These are phyloP conservation scores for Palaemon carinicauda DNA, from an alignment of 1,140 invertebrate species.

Conservation along the genomic window DNA sequence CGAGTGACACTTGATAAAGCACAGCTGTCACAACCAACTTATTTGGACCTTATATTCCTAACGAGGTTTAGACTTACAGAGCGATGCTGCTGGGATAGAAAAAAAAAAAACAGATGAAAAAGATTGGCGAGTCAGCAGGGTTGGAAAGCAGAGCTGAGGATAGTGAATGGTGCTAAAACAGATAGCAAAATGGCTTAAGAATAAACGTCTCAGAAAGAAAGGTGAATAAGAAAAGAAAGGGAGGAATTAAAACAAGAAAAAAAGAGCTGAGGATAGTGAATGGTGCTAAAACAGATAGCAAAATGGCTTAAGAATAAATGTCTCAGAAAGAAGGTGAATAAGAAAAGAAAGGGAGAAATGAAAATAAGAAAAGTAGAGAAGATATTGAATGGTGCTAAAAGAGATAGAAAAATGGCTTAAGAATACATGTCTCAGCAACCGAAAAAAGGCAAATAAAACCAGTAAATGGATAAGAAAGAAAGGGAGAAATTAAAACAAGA, in stretches of 20 bases:
- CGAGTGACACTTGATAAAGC: not conserved
- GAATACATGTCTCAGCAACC: not conserved
- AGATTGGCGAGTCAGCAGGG: not conserved
- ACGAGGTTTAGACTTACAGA: not conserved
- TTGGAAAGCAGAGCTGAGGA: not conserved
- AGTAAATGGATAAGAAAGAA: too few relatives aligned
- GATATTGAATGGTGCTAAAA: too few relatives aligned
- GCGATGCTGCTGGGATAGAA: not conserved
- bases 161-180: not conserved
- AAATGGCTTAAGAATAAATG: not conserved
- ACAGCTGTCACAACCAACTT: conserved; percentile 9
- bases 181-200: not conserved
- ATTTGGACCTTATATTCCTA: not conserved
- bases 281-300: not conserved
- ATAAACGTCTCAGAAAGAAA: not conserved
- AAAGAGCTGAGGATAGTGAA: too few relatives aligned
- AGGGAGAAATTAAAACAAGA: too few relatives aligned
- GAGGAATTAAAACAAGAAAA: too few relatives aligned
- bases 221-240: not conserved
- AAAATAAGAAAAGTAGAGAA: not conserved
- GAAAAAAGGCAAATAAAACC: not conserved
- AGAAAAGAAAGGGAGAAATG: not conserved
- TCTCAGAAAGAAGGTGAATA: not conserved
- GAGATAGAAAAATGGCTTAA: not conserved
- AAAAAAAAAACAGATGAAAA: too few relatives aligned